Evolutionary conservation across 2,888 invertebrate species (phyloP), one percentile per base, ranked within the genome.

Genomic region (Ectemnius continuus): DNA sequence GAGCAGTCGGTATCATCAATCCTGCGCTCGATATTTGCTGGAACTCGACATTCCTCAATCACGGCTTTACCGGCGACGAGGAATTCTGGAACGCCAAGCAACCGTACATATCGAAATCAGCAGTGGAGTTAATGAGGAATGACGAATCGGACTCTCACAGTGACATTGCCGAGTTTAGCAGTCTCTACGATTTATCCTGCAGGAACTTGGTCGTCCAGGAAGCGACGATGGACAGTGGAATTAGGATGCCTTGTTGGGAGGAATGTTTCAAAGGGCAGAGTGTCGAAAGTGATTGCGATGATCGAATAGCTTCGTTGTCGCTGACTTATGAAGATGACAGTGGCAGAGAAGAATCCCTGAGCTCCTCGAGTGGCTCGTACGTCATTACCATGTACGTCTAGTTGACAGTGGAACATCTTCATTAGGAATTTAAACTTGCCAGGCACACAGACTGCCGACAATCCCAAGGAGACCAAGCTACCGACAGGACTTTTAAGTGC

Each of bases 331-430:
- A 73, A 20, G 58, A 62, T 6, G 61, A 65, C 20, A 36, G 36
- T 11, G 36, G 36, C 8, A 36, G 36, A 11, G 69, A 59, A n/a
- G 48, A 48, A n/a, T n/a, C 14, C 11, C n/a, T 14, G 14, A 47
- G 46, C 14, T 16, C 20, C 16, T 47, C 59, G 11, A 52, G 72
- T 20, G 57, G 16, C 8, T 76, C 80, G 14, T 83, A 78, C 63
- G 66, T 78, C 4, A 69, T 77, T n/a, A 72, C 78, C 0, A 77
- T 80, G 77, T 83, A 83, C 23, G 76, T 84, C 61, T 81, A 66
- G 26, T 18, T 18, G 16, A 8, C 36, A 56, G 6, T 8, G 13
- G 5, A 18, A 6, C 23, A 14, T 20, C 4, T n/a, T 5, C 6
- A 1, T 14, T 36, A 36, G 6, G 8, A 11, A 36, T 36, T 36